Evolutionary conservation across 2,888 invertebrate species (phyloP), one percentile per base, ranked within the genome.

Genomic region (Philopedon plagiatum): DNA sequence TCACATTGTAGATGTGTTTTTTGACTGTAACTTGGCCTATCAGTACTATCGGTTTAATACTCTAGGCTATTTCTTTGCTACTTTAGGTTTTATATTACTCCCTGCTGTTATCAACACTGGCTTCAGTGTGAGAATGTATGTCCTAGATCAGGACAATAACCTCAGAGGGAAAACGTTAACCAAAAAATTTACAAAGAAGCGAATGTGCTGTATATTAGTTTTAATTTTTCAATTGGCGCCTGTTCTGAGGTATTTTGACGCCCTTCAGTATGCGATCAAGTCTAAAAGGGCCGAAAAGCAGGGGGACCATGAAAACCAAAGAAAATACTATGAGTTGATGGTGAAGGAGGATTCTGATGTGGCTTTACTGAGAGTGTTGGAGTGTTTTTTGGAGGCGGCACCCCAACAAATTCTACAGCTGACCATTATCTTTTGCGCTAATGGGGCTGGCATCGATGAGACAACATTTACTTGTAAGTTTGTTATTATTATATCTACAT

Each of bases 331-430:
- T 81, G 87, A 90, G 37, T 86, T 92, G 73, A 93, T 93, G 92
- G 86, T 93, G 64, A 92, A 92, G 77, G 94, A 94, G 80, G 94
- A 94, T 82, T 91, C 93, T 0, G 94, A 94, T 83, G 92, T 93
- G 0, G 93, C 94, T 0, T 85, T 94, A 68, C 86, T 94, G 71
- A 86, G 93, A 78, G 91, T 94, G 46, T 90, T 94, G 80, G 94
- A 94, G 83, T 93, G 94, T 83, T 94, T 94, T 83, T 85, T 94
- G 49, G 94, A 94, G 85, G 92, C 94, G 0, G 94, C 94, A 0
- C 94, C 94, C 0, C 94, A 94, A 82, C 92, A 93, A 82, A 91
- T 93, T 58, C 84, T 94, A 72, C 93, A 94, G 84, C 87, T 93
- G 32, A 90, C 91, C 29, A 89, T 94, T 76, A 87, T 94, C 79